Conservation (phyloP, 2,888 invertebrate genomes). For the Catocala fraxini region DNA sequence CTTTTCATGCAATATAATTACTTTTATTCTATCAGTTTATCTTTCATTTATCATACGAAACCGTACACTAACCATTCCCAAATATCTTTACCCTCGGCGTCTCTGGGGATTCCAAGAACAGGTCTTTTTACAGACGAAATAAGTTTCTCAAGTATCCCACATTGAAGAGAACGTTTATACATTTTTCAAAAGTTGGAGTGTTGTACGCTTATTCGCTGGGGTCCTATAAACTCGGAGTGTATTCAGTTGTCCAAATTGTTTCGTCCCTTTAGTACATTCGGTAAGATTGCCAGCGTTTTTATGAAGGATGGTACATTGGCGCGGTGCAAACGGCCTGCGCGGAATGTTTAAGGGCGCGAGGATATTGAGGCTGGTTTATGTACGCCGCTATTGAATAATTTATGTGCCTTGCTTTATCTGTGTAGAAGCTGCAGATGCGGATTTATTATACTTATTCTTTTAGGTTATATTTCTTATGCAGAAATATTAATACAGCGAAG, state of each 20-base stretch:
- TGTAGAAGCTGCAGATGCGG: neutral
- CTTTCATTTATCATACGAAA: no score
- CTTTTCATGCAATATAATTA: no score
- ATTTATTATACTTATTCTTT: no score
- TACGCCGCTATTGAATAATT: constrained; percentile 14
- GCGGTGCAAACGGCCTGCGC: constrained; percentile 18
- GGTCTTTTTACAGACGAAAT: constrained; percentile 40
- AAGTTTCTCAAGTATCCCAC: constrained; percentile 30
- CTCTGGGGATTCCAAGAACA: constrained; percentile 28
- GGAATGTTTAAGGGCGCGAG: constrained; percentile 10
- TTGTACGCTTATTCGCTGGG: constrained; percentile 26
- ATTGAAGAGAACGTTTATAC: constrained; percentile 21
- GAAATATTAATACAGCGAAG: no score
- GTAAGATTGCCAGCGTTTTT: constrained; percentile 47
- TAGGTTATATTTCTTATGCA: no score
- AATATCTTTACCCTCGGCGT: constrained; percentile 13
- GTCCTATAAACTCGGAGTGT: constrained; percentile 38
- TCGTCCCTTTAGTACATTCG: constrained; percentile 44
- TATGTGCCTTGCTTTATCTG: constrained; percentile 7
- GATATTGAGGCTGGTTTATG: constrained; percentile 13
- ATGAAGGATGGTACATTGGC: constrained; percentile 48
- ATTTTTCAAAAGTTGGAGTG: constrained; percentile 41
- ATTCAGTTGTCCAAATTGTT: constrained; percentile 54
- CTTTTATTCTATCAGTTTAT: no score
- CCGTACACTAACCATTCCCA: constrained; percentile 23